These are phyloP conservation scores for Charanyca ferruginea DNA, from an alignment of 2,888 invertebrate species.

Conservation along the genomic window DNA sequence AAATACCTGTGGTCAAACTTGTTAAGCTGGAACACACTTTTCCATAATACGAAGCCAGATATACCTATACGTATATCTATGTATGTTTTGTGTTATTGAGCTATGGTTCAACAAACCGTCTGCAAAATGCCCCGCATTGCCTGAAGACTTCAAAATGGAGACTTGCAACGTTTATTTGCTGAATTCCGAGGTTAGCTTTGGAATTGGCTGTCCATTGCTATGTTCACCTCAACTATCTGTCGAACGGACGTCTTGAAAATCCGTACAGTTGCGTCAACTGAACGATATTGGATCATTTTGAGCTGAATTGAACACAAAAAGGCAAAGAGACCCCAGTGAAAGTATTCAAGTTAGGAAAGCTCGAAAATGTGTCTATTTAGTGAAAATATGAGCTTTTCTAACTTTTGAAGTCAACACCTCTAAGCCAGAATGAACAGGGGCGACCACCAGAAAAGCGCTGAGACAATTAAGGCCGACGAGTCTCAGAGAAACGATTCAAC, in stretches of 20 bases:
- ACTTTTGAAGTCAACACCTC: too few species aligned
- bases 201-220: slow-evolving; percentile 8
- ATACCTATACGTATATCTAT: not conserved
- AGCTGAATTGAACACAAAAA: slow-evolving; percentile 45
- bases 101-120: slow-evolving; percentile 4
- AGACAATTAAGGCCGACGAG: too few species aligned
- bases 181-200: slow-evolving; percentile 2
- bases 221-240: not conserved
- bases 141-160: slow-evolving; percentile 10
- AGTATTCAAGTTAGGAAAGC: too few species aligned
- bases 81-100: not conserved
- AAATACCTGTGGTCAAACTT: not conserved
- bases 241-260: not conserved
- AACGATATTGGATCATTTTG: slow-evolving; percentile 31
- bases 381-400: too few species aligned
- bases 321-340: slow-evolving; percentile 24
- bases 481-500: too few species aligned
- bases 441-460: too few species aligned
- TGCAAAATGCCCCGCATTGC: slow-evolving; percentile 4
- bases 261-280: slow-evolving; percentile 32
- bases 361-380: too few species aligned
- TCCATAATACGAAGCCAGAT: too few species aligned
- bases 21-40: not conserved
- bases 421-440: too few species aligned
- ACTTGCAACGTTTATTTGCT: not conserved